Evolutionary conservation across 1,140 invertebrate genomes (phyloP), one percentile per base, ranked within the genome.

Genomic region (Orchestia grillus): DNA sequence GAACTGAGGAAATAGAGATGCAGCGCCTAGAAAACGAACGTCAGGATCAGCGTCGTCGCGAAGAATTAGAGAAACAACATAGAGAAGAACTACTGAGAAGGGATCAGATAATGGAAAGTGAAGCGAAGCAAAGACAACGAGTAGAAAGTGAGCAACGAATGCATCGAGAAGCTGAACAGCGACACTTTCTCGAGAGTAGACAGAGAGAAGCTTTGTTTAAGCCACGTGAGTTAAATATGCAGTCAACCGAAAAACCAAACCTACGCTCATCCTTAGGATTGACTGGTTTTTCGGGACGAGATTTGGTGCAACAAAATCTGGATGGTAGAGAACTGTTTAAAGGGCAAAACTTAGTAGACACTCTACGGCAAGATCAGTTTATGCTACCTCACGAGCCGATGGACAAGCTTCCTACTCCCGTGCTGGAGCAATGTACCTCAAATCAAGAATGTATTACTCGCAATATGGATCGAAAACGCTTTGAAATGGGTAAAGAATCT

Each of bases 131-230:
- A 77, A 77, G 62, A 28, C 62, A 77, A 77, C 62, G 62, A 77
- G 3, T 77, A 3, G 62, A 91, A 91, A 91, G 88, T 42, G 88
- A 91, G 28, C 88, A 91, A 43, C 88, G 88, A 42, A 91, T 42
- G 62, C 62, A 77, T 19, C 88, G 42, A 91, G 88, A 91, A 91
- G 41, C 88, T 42, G 88, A 91, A 44, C 88, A 91, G 23, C 88
- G 44, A 44, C 88, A 41, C 0, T 91, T 91, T 0, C 41, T 42
- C 3, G 88, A 91, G 62, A 36, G 11, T 23, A 77, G 62, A 77
- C 62, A 77, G 62, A 77, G 62, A 77, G 62, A 77, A 77, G 62
- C 28, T 15, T 23, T 77, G 62, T 77, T 77, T 28, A 77, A 77
- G 62, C 36, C 62, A 77, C 62, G 62, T 36, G 62, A 77, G 36